phyloP scores from a whole-genome alignment of 2,113 vertebrate genomes.

The Sylvilagus bachmani region DNA sequence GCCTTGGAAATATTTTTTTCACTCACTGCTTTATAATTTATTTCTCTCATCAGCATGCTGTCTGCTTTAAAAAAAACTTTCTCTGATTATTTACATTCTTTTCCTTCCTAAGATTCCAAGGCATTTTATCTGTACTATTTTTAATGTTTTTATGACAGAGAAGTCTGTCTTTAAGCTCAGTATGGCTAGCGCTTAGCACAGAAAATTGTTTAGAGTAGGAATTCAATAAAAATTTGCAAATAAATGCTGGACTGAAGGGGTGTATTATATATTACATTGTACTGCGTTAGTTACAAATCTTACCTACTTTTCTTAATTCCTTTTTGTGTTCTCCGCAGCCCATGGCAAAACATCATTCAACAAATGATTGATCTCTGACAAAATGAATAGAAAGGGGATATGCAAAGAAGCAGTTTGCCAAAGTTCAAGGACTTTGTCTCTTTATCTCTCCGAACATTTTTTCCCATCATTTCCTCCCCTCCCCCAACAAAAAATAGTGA shows the following conservation, averaged over 20 bases:
- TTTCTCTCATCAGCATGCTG: not conserved
- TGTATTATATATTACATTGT: not conserved
- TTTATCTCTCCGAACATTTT: not conserved
- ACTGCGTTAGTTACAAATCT: not conserved
- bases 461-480: not conserved
- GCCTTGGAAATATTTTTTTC: not conserved
- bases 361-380: not conserved
- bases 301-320: not conserved
- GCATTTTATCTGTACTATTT: not conserved
- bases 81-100: slow-evolving; percentile 7
- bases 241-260: not conserved
- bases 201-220: slow-evolving; percentile 27
- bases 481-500: not conserved
- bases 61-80: not conserved
- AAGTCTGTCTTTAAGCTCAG: not conserved
- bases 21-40: not conserved
- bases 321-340: not conserved
- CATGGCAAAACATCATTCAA: not conserved
- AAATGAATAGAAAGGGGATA: not conserved
- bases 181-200: not conserved
- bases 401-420: not conserved
- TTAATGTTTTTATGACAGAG: not conserved
- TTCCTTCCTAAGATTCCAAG: not conserved
- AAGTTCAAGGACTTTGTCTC: not conserved
- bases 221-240: not conserved